A percentile compares a stretch with the other conserved stretches of the same genome.
Evolutionary conservation across 2,113 vertebrate species (phyloP).

Genomic region (Alectura lathami): DNA sequence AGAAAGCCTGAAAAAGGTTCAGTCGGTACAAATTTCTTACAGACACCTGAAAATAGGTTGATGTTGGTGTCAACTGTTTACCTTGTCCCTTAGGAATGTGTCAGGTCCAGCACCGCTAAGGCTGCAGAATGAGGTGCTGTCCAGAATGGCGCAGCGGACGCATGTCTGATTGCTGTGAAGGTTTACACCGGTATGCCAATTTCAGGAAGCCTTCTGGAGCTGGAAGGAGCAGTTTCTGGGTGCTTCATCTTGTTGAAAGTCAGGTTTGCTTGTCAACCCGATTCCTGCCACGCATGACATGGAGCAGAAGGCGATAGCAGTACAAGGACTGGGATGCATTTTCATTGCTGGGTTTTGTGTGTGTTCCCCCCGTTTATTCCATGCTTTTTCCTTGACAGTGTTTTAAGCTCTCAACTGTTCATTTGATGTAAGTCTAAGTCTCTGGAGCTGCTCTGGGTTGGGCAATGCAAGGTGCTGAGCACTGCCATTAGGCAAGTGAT

Average conservation of each 20-base stretch:
- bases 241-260: background rate
- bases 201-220: background rate
- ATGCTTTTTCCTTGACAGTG: accelerated
- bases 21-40: accelerated
- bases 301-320: background rate
- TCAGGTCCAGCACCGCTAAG: background rate
- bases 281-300: background rate
- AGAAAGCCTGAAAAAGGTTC: background rate
- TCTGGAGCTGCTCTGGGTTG: background rate
- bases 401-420: background rate
- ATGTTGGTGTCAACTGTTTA: background rate
- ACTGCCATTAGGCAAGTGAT: background rate
- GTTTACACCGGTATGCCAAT: background rate
- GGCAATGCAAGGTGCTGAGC: background rate
- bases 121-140: background rate
- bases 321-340: background rate
- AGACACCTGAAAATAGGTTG: background rate
- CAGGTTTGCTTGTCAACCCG: background rate
- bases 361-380: background rate
- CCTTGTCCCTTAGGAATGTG: background rate
- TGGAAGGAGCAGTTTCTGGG: background rate
- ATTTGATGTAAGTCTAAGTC: background rate
- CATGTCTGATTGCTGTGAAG: background rate
- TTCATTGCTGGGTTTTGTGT: background rate
- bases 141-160: accelerated